Conservation (phyloP, 2,797 vertebrate species). For the Sparidentex hasta region DNA sequence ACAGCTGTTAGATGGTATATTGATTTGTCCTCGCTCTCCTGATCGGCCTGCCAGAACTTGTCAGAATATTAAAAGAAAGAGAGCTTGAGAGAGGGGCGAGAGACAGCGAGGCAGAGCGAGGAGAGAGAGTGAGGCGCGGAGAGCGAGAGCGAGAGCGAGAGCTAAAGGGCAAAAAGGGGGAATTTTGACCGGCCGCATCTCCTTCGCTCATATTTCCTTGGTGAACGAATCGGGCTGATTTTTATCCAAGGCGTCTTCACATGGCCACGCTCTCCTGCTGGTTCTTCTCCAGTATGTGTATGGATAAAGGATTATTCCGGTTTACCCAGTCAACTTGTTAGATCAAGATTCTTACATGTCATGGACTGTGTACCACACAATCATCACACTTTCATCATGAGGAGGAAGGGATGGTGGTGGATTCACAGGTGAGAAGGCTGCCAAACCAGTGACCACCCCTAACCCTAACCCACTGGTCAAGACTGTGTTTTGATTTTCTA, state of each 20-base stretch:
- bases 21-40: slow-evolving; percentile 74
- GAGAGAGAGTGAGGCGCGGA: slow-evolving; percentile 11
- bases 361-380: no score
- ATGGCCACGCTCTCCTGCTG: no score
- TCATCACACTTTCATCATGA: no score
- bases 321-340: neutral
- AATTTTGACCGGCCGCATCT: slow-evolving; percentile 24
- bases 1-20: slow-evolving; percentile 80
- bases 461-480: no score
- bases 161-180: slow-evolving; percentile 50
- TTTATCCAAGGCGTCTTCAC: neutral
- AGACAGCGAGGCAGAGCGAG: slow-evolving; percentile 44
- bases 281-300: neutral
- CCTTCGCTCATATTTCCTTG: neutral
- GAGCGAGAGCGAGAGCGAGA: slow-evolving; percentile 33
- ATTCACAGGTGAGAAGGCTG: no score
- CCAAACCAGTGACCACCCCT: no score
- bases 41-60: slow-evolving; percentile 71
- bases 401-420: no score
- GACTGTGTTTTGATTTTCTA: no score
- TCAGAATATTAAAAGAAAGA: slow-evolving; percentile 75
- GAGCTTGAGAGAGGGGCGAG: slow-evolving; percentile 35
- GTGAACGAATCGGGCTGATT: neutral
- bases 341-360: no score
- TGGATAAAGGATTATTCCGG: neutral